Evolutionary conservation across 2,888 invertebrate genomes (phyloP).

Genomic region (Harpalus rubripes): DNA sequence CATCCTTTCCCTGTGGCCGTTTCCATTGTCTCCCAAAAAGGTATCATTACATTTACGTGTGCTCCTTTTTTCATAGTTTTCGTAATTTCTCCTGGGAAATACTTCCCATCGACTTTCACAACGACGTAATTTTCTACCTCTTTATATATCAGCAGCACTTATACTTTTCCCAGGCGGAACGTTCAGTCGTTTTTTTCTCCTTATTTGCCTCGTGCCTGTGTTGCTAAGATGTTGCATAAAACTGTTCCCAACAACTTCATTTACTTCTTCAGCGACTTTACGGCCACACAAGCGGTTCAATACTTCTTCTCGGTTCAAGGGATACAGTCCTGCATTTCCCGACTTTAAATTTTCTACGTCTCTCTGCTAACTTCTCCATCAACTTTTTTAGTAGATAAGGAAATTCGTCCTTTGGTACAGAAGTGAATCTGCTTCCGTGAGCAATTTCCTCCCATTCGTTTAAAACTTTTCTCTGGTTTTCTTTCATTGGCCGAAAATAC

Average conservation of each 20-base stretch:
- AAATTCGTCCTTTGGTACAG: slow-evolving; percentile 52
- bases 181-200: slow-evolving; percentile 21
- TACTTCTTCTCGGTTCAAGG: slow-evolving; percentile 42
- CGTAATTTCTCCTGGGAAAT: no score
- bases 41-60: no score
- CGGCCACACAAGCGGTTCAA: slow-evolving; percentile 29
- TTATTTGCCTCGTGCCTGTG: neutral
- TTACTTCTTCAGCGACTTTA: slow-evolving; percentile 11
- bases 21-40: no score
- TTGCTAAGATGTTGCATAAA: slow-evolving; percentile 29
- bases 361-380: slow-evolving; percentile 17
- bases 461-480: slow-evolving; percentile 35
- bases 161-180: slow-evolving; percentile 34
- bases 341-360: slow-evolving; percentile 29
- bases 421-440: neutral
- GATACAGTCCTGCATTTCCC: slow-evolving; percentile 35
- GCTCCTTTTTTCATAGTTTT: no score
- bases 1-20: no score
- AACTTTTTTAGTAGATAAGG: slow-evolving; percentile 28
- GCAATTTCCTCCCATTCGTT: slow-evolving; percentile 18
- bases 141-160: neutral
- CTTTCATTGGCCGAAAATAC: slow-evolving; percentile 67
- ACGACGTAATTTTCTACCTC: no score
- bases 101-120: no score
- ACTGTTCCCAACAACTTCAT: slow-evolving; percentile 13